A percentile compares a stretch with the other conserved stretches of the same genome.
These are phyloP conservation scores for Laticauda colubrina DNA, from an alignment of 2,113 vertebrate species.

Conservation along the genomic window DNA sequence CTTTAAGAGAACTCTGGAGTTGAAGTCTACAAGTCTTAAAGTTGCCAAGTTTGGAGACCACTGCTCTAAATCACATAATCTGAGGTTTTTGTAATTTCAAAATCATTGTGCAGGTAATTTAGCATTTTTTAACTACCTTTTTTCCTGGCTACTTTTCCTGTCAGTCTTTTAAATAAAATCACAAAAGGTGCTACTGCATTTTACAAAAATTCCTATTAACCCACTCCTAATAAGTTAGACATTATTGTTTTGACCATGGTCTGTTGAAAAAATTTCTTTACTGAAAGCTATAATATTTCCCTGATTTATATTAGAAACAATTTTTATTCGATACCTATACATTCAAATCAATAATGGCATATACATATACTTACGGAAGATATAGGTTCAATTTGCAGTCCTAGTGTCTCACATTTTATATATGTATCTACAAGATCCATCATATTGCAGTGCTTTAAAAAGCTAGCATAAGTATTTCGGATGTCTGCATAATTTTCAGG, in stretches of 20 bases:
- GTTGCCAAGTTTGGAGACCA: too few relatives aligned
- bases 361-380: constrained; percentile 80
- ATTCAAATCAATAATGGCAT: constrained; percentile 33
- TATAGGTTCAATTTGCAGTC: constrained; percentile 70
- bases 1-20: too few relatives aligned
- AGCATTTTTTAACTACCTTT: not conserved
- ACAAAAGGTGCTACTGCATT: not conserved
- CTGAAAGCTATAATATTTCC: not conserved
- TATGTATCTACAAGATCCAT: constrained; percentile 87
- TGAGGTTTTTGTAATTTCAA: constrained; percentile 4
- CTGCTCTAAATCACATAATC: not conserved
- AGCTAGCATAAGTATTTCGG: constrained; percentile 77
- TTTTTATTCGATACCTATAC: not conserved
- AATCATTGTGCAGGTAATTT: constrained; percentile 16
- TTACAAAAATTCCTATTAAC: not conserved
- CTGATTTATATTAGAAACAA: not conserved
- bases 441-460: constrained; percentile 83
- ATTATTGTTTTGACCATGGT: not conserved
- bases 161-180: not conserved
- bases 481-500: constrained; percentile 79
- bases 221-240: not conserved
- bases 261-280: too few relatives aligned
- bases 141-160: not conserved
- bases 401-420: constrained; percentile 71
- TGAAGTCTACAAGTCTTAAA: too few relatives aligned